phyloP scores from a whole-genome alignment of 2,113 vertebrate genomes.

The Anguilla rostrata region DNA sequence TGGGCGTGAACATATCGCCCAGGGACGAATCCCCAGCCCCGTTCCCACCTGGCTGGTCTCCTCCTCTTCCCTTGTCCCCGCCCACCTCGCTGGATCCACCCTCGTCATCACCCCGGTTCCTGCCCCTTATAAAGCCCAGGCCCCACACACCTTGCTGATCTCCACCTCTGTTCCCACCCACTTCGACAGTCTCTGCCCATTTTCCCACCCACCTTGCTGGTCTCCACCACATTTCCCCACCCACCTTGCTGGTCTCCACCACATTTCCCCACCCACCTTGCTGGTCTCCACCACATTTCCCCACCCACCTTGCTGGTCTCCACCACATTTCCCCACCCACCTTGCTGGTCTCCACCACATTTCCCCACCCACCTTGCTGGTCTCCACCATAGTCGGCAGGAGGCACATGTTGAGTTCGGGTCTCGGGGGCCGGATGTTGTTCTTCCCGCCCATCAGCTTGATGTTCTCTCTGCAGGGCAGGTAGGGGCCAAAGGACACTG shows the following conservation, averaged over 20 bases:
- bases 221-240: neutral
- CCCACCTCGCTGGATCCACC: too few relatives aligned
- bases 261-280: slow-evolving; percentile 77
- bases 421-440: slow-evolving; percentile 94
- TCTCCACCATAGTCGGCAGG: slow-evolving; percentile 98
- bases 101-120: too few relatives aligned
- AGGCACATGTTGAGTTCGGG: slow-evolving; percentile 99
- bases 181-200: too few relatives aligned
- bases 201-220: too few relatives aligned
- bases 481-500: slow-evolving; percentile 98
- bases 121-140: too few relatives aligned
- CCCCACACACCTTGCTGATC: slow-evolving; percentile 86
- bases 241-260: neutral
- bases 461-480: slow-evolving; percentile 99
- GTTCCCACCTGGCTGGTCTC: too few relatives aligned
- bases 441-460: slow-evolving; percentile 98
- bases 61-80: too few relatives aligned
- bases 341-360: too few relatives aligned
- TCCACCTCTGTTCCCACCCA: too few relatives aligned
- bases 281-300: slow-evolving; percentile 87
- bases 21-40: too few relatives aligned
- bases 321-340: neutral
- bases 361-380: slow-evolving; percentile 83
- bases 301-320: too few relatives aligned
- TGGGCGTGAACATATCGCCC: too few relatives aligned